Evolutionary conservation across 2,888 invertebrate species (phyloP), one percentile per base, ranked within the genome.

Genomic region (Iphiclides podalirius): DNA sequence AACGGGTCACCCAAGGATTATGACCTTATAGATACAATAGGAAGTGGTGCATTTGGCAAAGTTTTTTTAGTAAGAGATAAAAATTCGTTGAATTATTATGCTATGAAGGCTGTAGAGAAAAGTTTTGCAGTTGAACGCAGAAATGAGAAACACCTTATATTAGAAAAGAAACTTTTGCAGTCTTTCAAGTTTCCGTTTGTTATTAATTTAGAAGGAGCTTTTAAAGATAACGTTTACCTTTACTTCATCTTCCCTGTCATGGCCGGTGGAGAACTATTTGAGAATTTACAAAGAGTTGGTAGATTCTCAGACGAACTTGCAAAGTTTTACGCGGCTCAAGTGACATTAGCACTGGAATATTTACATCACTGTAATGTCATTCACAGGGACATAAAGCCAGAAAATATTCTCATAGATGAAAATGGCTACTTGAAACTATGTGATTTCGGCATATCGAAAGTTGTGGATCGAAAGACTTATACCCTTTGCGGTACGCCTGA

Each of bases 401-500:
- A 98, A 81, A 97, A 97, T 75, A 92, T 97, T 57, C 89, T 97
- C 59, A 89, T 97, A 17, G 94, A 95, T 66, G 67, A 72, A 6
- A 90, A 84, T 47, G 97, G 97, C 0, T 96, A 95, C 67, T 64
- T 94, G 6, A 92, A 95, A 87, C 87, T 98, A 43, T 95, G 96
- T 26, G 98, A 98, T 79, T 97, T 97, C 75, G 98, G 98, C 41
- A 98, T 98, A 83, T 94, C 96, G 59, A 98, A 98, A 86, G 83
- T 92, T 51, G 75, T 92, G 12, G 90, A 90, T 50, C 90, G 90
- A 17, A 90, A 97, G 64, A 98, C 98, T 0, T 96, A 95, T 92
- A 97, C 96, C 0, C 76, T 98, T 38, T 98, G 98, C 75, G 98
- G 98, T 0, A 99, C 98, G 0, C 98, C 98, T 0, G 98, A 98